Conservation (phyloP, 1,140 invertebrate species). For the Reticulitermes speratus region DNA sequence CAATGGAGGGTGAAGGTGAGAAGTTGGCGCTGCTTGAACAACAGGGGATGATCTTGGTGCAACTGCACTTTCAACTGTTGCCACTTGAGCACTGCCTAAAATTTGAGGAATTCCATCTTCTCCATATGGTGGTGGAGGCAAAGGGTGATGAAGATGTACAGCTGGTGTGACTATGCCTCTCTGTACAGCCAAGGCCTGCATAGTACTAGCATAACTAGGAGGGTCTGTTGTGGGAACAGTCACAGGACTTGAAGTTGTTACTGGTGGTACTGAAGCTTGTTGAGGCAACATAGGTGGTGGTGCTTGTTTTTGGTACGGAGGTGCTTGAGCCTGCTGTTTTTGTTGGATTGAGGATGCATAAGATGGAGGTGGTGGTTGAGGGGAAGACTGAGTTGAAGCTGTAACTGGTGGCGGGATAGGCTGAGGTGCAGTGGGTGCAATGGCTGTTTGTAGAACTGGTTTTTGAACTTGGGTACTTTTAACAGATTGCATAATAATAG, state of each 20-base stretch:
- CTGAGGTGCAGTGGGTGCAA: conserved; percentile 75
- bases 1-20: conserved; percentile 46
- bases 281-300: conserved; percentile 57
- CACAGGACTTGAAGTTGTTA: conserved; percentile 43
- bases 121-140: conserved; percentile 69
- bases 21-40: conserved; percentile 37
- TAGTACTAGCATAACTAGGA: conserved; percentile 87
- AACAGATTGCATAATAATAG: conserved; percentile 94
- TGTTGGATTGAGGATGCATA: conserved; percentile 79
- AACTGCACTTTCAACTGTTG: conserved; percentile 49
- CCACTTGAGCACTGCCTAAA: conserved; percentile 43
- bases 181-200: conserved; percentile 77
- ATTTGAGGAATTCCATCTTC: conserved; percentile 36
- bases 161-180: conserved; percentile 49
- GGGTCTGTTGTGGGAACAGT: conserved; percentile 81
- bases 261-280: conserved; percentile 47
- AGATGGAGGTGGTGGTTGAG: conserved; percentile 67
- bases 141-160: conserved; percentile 57
- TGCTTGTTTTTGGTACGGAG: conserved; percentile 41
- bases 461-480: conserved; percentile 94
- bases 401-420: conserved; percentile 46
- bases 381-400: conserved; percentile 48
- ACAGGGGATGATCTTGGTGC: conserved; percentile 52
- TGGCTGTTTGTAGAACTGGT: conserved; percentile 89
- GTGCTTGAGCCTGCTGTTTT: conserved; percentile 52